Evolutionary conservation across 2,888 invertebrate species (phyloP), one percentile per base, ranked within the genome.

Genomic region (Pegoplata infirma): DNA sequence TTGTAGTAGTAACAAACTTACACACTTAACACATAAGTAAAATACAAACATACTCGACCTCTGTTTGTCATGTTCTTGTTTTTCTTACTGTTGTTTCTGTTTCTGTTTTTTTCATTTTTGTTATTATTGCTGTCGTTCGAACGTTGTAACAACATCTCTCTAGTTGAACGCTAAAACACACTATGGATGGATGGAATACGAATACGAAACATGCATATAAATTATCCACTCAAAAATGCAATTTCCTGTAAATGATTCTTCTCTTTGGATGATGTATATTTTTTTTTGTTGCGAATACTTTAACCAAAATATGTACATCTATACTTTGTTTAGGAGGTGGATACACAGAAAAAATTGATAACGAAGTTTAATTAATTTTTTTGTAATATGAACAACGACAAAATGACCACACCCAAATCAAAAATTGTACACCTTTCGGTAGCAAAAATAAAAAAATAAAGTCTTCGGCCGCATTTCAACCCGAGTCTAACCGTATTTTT

Each of bases 181-280:
- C 32, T 32, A 32, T 32, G 32, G 32, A 10, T 10, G 10, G 8
- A 32, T 32, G 12, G 8, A 28, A 28, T 28, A 28, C 28, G 28
- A 16, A 59, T 32, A 46, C 47, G 40, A 61, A 84, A 84, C 81
- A 81, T 85, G 86, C 82, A 84, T 83, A 82, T 82, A 84, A 84
- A 84, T 84, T 84, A 84, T 84, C 83, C 83, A 84, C 84, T 84
- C 82, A 84, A 82, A 84, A 83, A 84, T 84, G 84, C 84, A 84
- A 84, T 84, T 82, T 84, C 82, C 84, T 82, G 82, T 82, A 82
- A 82, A 81, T 72, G 76, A 83, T 82, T 82, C 80, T 69, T 64
- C 12, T 40, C 36, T 40, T 10, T 40, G n/a, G n/a, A n/a, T n/a
- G n/a, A n/a, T n/a, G n/a, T 47, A 73, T 28, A n/a, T 40, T 69